phyloP scores from a whole-genome alignment of 2,113 vertebrate genomes.

The Chloropsis cyanopogon region DNA sequence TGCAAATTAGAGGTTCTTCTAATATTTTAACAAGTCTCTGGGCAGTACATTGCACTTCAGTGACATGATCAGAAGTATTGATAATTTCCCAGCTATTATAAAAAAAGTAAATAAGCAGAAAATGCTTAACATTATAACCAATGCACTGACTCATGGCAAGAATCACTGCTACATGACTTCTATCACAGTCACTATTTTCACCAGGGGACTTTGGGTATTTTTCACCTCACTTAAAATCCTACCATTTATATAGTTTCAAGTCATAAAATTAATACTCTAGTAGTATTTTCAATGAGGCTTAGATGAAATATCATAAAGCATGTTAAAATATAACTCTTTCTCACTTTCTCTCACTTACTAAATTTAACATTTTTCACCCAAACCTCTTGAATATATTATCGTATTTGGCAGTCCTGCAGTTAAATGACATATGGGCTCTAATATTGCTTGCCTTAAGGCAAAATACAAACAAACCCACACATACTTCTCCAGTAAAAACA shows the following conservation, averaged over 20 bases:
- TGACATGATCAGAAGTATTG: neutral
- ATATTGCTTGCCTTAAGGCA: neutral
- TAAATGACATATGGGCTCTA: neutral
- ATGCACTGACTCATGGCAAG: neutral
- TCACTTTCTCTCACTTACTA: neutral
- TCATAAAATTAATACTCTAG: neutral
- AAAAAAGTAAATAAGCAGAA: neutral
- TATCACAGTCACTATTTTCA: neutral
- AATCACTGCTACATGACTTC: neutral
- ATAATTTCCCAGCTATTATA: neutral
- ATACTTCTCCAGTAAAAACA: neutral
- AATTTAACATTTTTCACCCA: neutral
- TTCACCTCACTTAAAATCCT: neutral
- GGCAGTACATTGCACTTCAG: neutral
- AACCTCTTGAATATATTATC: neutral
- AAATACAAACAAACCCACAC: neutral
- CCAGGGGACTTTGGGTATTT: neutral
- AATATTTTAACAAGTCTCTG: neutral
- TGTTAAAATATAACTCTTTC: neutral
- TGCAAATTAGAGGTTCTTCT: neutral
- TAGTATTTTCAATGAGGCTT: neutral
- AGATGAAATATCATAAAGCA: neutral
- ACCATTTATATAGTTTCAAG: neutral
- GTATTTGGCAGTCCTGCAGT: neutral
- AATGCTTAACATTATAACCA: neutral